Base-by-base conservation (phyloP, 2,113 vertebrate genomes). In the Gopherus flavomarginatus region DNA sequence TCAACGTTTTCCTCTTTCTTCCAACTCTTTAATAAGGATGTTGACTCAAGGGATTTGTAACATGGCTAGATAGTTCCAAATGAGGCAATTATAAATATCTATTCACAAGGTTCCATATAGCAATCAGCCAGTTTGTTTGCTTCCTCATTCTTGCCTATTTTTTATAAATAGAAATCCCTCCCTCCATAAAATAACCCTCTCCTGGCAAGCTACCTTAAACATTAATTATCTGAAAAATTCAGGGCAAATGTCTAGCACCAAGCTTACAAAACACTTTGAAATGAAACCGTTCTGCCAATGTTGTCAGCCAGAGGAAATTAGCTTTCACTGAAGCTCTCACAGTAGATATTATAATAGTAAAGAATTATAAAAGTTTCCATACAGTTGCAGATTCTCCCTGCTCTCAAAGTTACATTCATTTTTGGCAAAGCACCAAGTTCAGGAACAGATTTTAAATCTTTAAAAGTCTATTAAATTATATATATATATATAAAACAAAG, bases 211-310 rank as follows among this genome's bases (percentile, higher is more conserved):
- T 83, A 59, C 31, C 85, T 92, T 59, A 77, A 96, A 88, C 10
- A 79, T 69, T 90, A 59, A 81, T 92, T 94, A 90, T 47, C 35
- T 80, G 83, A 85, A 96, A 94, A 94, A 92, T 57, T 93, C 59
- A 89, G 57, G 31, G 94, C 86, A 80, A 42, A 13, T 65, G 42
- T 57, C 80, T 85, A 87, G 5, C 24, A 90, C 38, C 5, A 84
- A 24, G 27, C 26, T 83, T 85, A 80, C 42, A 72, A 89, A 42
- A 75, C 9, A 56, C 4, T 90, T 87, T 11, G 57, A 95, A 88
- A 26, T 87, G 86, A 90, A 94, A 85, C 1, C 1, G 65, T 87
- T 87, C 49, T 80, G 62, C 31, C 52, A 87, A 2, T 22, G 1
- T 59, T 88, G 52, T 72, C 69, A 89, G 47, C 3, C 53, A 86